phyloP scores from a whole-genome alignment of 2,113 vertebrate genomes.

The Catharus fuscescens region DNA sequence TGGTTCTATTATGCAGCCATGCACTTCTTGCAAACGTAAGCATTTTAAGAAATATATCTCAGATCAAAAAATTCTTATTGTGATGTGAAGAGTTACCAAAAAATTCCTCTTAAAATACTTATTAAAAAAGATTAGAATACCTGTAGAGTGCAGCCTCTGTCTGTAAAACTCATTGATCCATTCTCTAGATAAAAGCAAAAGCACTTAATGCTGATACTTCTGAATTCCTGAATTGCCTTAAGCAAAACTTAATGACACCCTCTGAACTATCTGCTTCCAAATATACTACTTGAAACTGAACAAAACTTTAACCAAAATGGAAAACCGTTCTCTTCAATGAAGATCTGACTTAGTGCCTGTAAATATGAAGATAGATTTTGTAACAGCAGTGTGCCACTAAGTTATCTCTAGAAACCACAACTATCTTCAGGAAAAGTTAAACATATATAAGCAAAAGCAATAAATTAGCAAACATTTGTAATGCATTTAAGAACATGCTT shows the following conservation, averaged over 20 bases:
- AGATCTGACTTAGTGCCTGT: rapidly evolving
- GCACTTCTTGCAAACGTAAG: neutral
- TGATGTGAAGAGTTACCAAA: neutral
- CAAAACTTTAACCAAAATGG: neutral
- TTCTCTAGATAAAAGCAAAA: neutral
- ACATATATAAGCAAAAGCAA: neutral
- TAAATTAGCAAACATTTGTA: neutral
- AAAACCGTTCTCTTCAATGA: neutral
- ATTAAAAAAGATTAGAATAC: neutral
- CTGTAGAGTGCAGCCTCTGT: neutral
- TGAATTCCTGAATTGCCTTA: neutral
- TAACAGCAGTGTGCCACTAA: neutral
- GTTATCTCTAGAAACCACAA: neutral
- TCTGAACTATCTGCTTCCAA: neutral
- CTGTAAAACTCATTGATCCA: neutral
- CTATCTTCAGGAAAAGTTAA: neutral
- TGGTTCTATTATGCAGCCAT: neutral
- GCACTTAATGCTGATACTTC: neutral
- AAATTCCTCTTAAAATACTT: neutral
- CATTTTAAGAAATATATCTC: slow-evolving; percentile 6
- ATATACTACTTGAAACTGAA: neutral
- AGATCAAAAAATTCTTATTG: slow-evolving; percentile 12
- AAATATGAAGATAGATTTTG: neutral
- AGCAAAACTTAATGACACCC: neutral
- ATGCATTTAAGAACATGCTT: neutral